phyloP scores from a whole-genome alignment of 2,113 vertebrate species.

The Athene noctua region DNA sequence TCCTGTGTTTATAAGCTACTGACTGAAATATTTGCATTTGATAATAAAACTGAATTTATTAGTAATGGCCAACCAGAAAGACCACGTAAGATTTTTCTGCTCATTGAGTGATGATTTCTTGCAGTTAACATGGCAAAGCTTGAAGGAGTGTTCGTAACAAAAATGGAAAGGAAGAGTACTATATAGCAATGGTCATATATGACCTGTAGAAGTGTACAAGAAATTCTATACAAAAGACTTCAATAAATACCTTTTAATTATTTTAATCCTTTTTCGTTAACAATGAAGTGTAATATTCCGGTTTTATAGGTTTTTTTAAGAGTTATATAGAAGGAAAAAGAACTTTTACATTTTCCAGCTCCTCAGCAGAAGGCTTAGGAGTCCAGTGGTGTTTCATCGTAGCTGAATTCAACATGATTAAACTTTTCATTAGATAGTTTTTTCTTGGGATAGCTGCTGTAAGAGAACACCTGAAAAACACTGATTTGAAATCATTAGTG shows the following conservation, averaged over 20 bases:
- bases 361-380: background rate
- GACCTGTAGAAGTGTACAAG: background rate
- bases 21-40: background rate
- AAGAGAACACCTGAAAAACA: background rate
- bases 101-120: background rate
- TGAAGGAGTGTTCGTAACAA: background rate
- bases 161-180: background rate
- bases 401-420: background rate
- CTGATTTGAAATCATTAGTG: background rate
- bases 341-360: background rate
- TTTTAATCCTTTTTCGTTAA: background rate
- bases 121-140: background rate
- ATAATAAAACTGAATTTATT: background rate
- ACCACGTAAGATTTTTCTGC: background rate
- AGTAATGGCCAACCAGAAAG: background rate
- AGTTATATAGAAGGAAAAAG: background rate
- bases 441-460: background rate
- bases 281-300: background rate
- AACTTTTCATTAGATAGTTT: background rate
- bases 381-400: background rate
- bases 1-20: background rate
- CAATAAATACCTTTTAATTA: background rate
- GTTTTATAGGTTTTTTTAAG: background rate
- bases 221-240: background rate
- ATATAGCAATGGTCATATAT: background rate